Conservation (phyloP, 2,888 invertebrate species). For the Hipparchia semele region DNA sequence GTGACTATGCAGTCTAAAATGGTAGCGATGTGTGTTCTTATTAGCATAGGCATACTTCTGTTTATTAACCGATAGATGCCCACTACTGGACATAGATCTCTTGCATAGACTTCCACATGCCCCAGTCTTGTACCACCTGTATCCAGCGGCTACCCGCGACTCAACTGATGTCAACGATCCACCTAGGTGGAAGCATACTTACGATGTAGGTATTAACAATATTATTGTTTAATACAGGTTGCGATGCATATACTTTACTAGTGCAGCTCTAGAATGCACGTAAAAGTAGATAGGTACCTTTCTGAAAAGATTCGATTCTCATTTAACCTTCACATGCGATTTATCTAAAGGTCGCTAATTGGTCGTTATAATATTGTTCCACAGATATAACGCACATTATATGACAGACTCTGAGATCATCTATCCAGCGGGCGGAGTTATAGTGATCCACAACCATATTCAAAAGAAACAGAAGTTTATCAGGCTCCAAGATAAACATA, state of each 20-base stretch:
- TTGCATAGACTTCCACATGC: too few relatives aligned
- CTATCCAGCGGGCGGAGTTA: constrained; percentile 90
- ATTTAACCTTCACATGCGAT: not conserved
- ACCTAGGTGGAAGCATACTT: too few relatives aligned
- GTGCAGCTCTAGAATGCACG: not conserved
- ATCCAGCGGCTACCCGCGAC: too few relatives aligned
- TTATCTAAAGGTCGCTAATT: not conserved
- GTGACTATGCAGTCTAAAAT: too few relatives aligned
- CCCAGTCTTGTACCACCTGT: too few relatives aligned
- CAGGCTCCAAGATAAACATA: constrained; percentile 85
- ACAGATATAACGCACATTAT: constrained; percentile 87
- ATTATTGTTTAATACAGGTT: too few relatives aligned
- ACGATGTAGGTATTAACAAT: too few relatives aligned
- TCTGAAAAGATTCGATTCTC: not conserved
- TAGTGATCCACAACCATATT: constrained; percentile 88
- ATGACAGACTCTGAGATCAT: constrained; percentile 89
- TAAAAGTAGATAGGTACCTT: not conserved
- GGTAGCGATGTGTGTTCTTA: too few relatives aligned
- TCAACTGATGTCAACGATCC: too few relatives aligned
- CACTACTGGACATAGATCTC: too few relatives aligned
- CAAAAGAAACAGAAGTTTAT: constrained; percentile 89
- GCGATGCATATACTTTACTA: not conserved
- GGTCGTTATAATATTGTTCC: constrained; percentile 45
- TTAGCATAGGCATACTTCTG: too few relatives aligned
- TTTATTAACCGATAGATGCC: too few relatives aligned